Percentiles rank a stretch among this genome's conserved stretches.
phyloP scores from a whole-genome alignment of 2,888 invertebrate genomes.

The Malthinus seriepunctatus region DNA sequence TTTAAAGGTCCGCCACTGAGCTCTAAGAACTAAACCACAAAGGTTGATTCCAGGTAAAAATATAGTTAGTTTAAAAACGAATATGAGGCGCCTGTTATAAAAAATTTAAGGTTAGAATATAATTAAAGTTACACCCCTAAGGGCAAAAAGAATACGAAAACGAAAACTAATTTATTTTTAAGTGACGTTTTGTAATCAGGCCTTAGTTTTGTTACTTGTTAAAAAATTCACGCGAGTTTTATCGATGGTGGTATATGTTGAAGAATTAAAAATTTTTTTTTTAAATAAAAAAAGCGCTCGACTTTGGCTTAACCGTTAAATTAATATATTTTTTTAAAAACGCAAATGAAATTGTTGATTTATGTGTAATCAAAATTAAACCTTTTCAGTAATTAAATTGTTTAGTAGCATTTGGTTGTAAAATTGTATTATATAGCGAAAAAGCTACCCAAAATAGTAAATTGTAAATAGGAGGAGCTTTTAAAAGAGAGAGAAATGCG shows the following conservation, averaged over 20 bases:
- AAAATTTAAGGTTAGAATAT: slow-evolving; percentile 5
- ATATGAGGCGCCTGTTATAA: background rate
- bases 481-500: slow-evolving; percentile 3
- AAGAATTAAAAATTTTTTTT: background rate
- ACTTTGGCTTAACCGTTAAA: no score
- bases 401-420: slow-evolving; percentile 30
- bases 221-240: slow-evolving; percentile 4
- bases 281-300: no score
- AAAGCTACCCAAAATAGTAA: slow-evolving; percentile 22
- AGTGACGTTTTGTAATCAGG: background rate
- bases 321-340: no score
- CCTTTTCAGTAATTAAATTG: slow-evolving; percentile 20
- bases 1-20: no score
- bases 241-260: no score
- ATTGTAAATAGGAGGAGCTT: slow-evolving; percentile 23
- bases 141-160: background rate
- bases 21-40: no score
- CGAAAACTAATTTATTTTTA: slow-evolving; percentile 13
- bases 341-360: background rate
- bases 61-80: background rate
- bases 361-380: background rate
- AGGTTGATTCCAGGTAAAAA: background rate
- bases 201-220: background rate
- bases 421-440: slow-evolving; percentile 16
- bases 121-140: slow-evolving; percentile 11